Evolutionary conservation across 2,888 invertebrate species (phyloP).

Genomic region (Drosophila leonis): DNA sequence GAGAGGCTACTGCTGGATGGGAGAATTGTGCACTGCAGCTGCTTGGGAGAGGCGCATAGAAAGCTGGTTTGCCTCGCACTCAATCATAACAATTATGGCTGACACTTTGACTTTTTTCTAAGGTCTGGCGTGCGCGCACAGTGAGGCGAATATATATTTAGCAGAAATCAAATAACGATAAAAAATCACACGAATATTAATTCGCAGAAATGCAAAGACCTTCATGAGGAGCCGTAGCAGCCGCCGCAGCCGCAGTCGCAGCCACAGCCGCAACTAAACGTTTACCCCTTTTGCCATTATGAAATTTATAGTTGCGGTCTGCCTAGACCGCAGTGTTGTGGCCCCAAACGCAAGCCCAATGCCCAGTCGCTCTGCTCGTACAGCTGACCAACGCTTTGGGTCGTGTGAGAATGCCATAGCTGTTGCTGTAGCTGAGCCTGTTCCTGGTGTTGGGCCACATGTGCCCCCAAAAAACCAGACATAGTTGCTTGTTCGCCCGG

Average conservation of each 20-base stretch:
- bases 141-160: constrained; percentile 48
- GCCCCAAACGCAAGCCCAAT: constrained; percentile 26
- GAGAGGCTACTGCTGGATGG: constrained; percentile 2
- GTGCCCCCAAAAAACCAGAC: constrained; percentile 56
- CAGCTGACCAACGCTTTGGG: constrained; percentile 51
- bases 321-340: constrained; percentile 56
- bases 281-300: constrained; percentile 65
- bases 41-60: constrained; percentile 14
- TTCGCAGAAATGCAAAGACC: constrained; percentile 82
- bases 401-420: constrained; percentile 72
- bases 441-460: constrained; percentile 64
- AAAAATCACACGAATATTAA: constrained; percentile 84
- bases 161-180: constrained; percentile 81
- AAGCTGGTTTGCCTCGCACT: constrained; percentile 30
- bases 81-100: constrained; percentile 53
- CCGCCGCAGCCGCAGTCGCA: constrained; percentile 12
- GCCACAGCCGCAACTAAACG: constrained; percentile 44
- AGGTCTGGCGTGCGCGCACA: constrained; percentile 11
- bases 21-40: constrained; percentile 6
- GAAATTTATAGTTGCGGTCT: constrained; percentile 77
- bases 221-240: constrained; percentile 51
- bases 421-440: constrained; percentile 3
- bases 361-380: constrained; percentile 28
- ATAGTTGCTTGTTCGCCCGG: constrained; percentile 26
- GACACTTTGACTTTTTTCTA: constrained; percentile 47